Evolutionary conservation across 2,113 vertebrate species (phyloP).

Genomic region (Dinomys branickii): DNA sequence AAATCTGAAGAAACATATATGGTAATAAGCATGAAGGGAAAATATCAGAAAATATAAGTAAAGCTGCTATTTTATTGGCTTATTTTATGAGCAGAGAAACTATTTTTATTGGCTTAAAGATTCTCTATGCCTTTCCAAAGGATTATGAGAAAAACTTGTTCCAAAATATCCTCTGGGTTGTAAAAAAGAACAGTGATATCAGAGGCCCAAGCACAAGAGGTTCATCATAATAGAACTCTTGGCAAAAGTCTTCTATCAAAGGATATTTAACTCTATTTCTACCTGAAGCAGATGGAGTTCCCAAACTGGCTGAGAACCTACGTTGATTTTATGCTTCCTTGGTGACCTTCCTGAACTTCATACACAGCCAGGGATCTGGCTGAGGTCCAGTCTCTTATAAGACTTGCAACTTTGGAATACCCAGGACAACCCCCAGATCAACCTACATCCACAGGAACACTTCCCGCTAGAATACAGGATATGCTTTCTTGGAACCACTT

Average conservation of each 20-base stretch:
- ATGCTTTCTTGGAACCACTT: not conserved
- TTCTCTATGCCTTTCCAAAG: constrained; percentile 3
- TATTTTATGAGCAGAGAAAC: not conserved
- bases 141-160: not conserved
- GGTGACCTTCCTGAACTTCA: not conserved
- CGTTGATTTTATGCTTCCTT: not conserved
- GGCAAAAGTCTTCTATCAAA: not conserved
- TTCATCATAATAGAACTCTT: constrained; percentile 10
- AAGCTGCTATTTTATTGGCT: not conserved
- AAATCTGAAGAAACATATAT: not conserved
- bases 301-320: not conserved
- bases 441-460: not conserved
- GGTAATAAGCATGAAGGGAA: not conserved
- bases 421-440: not conserved
- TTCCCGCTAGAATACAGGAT: not conserved
- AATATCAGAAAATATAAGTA: not conserved
- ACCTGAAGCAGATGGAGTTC: not conserved
- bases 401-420: not conserved
- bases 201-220: not conserved
- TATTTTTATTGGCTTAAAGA: constrained; percentile 16
- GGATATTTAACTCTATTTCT: not conserved
- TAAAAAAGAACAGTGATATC: not conserved
- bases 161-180: not conserved
- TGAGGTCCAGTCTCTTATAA: not conserved
- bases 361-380: not conserved